Conservation (phyloP, 2,113 vertebrate genomes). For the Ceratotherium simum region DNA sequence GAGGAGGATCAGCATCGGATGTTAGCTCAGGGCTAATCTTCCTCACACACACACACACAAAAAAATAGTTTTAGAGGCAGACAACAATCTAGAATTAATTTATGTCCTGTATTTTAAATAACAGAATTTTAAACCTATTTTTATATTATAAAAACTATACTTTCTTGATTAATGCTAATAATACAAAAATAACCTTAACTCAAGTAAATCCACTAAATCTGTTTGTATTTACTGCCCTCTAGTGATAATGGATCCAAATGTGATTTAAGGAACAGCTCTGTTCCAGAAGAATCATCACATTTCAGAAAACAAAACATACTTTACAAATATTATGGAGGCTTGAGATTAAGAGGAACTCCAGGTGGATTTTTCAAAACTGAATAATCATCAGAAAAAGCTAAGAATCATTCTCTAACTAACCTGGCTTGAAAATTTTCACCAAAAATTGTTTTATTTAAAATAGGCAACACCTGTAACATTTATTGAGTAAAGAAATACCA, state of each 20-base stretch:
- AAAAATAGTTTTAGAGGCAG: background rate
- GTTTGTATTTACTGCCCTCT: conserved; percentile 87
- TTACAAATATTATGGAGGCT: background rate
- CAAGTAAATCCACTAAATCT: conserved; percentile 22
- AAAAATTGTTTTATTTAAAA: conserved; percentile 10
- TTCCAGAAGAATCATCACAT: background rate
- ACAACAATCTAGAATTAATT: background rate
- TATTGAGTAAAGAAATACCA: conserved; percentile 29
- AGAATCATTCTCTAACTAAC: background rate
- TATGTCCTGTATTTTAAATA: background rate
- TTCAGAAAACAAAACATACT: background rate
- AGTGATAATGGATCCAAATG: conserved; percentile 71
- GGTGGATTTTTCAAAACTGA: background rate
- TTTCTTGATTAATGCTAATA: background rate
- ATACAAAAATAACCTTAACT: background rate
- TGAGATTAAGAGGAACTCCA: background rate
- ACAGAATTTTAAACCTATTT: conserved; percentile 22
- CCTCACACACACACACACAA: too few relatives aligned
- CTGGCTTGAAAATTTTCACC: background rate
- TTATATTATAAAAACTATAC: background rate
- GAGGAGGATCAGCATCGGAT: too few relatives aligned
- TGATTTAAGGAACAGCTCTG: background rate
- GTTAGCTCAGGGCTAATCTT: too few relatives aligned
- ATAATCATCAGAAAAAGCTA: background rate
- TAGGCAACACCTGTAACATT: background rate